These are phyloP conservation scores for Spodoptera picta DNA, from an alignment of 2,888 invertebrate genomes.

Conservation along the genomic window DNA sequence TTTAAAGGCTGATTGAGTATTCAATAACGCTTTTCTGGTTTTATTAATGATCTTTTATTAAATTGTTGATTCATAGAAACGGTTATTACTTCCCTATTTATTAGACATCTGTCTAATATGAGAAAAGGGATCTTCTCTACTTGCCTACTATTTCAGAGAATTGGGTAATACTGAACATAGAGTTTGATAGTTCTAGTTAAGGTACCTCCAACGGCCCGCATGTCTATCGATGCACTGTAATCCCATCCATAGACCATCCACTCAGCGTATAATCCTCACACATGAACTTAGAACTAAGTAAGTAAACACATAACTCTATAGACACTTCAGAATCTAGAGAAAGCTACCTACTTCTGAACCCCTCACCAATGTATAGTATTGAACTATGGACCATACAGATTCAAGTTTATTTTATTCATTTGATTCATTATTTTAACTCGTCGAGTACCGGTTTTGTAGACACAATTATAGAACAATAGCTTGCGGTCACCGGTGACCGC, in stretches of 20 bases:
- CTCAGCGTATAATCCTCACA: conserved; percentile 46
- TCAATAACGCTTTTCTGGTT: conserved; percentile 12
- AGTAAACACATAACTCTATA: conserved; percentile 31
- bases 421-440: too few species aligned
- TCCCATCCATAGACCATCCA: conserved; percentile 45
- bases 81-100: too few species aligned
- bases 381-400: too few species aligned
- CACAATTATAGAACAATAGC: too few species aligned
- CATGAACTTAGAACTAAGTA: conserved; percentile 34
- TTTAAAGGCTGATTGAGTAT: conserved; percentile 12
- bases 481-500: too few species aligned
- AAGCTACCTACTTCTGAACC: neutral
- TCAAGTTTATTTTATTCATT: too few species aligned
- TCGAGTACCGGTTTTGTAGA: too few species aligned
- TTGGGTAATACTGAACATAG: conserved; percentile 5
- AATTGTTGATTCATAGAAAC: too few species aligned
- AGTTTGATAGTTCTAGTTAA: conserved; percentile 30
- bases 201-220: conserved; percentile 37
- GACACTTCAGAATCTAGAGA: conserved; percentile 29
- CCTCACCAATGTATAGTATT: too few species aligned
- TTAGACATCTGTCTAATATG: too few species aligned
- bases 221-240: conserved; percentile 50
- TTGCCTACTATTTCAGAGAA: conserved; percentile 9
- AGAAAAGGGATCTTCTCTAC: too few species aligned
- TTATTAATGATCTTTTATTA: neutral